phyloP scores from a whole-genome alignment of 2,113 vertebrate species.

The Picathartes gymnocephalus region DNA sequence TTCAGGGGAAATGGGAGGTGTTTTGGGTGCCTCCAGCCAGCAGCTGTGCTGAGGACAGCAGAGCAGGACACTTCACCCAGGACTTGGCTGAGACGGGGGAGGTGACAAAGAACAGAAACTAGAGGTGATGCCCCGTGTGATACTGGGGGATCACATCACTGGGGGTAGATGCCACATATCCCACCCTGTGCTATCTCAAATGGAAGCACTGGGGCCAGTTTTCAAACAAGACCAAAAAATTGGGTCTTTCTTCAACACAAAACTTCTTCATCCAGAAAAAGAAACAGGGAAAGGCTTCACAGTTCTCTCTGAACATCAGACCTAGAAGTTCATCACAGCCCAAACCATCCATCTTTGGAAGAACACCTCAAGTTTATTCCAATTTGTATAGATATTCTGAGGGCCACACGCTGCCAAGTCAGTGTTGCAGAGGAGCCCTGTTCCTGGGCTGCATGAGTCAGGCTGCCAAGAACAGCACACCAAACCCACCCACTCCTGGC shows the following conservation, averaged over 20 bases:
- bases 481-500: background rate
- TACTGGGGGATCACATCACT: background rate
- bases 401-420: background rate
- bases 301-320: background rate
- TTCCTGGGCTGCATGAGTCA: background rate
- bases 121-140: background rate
- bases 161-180: background rate
- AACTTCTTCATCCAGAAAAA: background rate
- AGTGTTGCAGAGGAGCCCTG: background rate
- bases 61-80: fast-evolving
- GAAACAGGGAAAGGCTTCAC: background rate
- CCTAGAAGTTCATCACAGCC: background rate
- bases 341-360: background rate
- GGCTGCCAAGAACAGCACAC: background rate
- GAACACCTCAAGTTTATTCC: background rate
- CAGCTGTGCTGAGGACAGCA: background rate
- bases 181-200: background rate
- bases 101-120: background rate
- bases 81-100: background rate
- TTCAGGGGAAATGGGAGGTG: background rate
- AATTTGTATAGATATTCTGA: background rate
- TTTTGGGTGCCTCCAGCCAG: background rate
- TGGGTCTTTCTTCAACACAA: background rate
- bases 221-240: background rate
- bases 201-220: background rate